Percentiles rank a stretch among this genome's conserved stretches.
phyloP scores from a whole-genome alignment of 2,888 invertebrate species.

The Pantelozetes paolii region DNA sequence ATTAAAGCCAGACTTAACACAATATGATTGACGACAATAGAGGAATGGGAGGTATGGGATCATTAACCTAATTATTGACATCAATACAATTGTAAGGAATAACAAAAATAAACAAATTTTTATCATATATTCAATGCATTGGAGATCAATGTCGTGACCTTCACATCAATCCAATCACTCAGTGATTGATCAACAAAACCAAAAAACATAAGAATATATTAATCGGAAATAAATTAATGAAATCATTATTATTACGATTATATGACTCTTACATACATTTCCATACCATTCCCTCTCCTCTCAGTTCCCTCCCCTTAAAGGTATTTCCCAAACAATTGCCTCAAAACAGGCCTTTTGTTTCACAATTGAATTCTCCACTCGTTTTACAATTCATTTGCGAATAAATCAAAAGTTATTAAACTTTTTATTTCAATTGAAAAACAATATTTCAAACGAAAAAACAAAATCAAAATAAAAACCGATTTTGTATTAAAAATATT shows the following conservation, averaged over 20 bases:
- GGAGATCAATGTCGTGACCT: constrained; percentile 35
- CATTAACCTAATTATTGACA: constrained; percentile 35
- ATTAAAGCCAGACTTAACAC: constrained; percentile 12
- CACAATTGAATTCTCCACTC: background rate
- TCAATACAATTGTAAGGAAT: constrained; percentile 1
- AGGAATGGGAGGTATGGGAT: constrained; percentile 31
- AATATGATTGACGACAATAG: constrained; percentile 26
- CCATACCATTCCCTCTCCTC: background rate
- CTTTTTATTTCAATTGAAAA: background rate
- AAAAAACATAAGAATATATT: constrained; percentile 15
- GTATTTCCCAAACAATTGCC: constrained; percentile 5
- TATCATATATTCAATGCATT: constrained; percentile 13
- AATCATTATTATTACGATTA: constrained; percentile 18
- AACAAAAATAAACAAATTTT: constrained; percentile 30
- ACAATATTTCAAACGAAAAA: background rate
- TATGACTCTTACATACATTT: constrained; percentile 20
- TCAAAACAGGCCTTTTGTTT: constrained; percentile 3
- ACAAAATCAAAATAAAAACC: background rate
- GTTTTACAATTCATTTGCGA: constrained; percentile 10
- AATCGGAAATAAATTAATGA: constrained; percentile 30
- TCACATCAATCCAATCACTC: background rate
- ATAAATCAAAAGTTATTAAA: constrained; percentile 8
- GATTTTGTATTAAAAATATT: no score
- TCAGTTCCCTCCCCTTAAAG: background rate
- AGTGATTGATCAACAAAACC: constrained; percentile 21